Evolutionary conservation across 2,888 invertebrate species (phyloP).

Genomic region (Aricia artaxerxes): DNA sequence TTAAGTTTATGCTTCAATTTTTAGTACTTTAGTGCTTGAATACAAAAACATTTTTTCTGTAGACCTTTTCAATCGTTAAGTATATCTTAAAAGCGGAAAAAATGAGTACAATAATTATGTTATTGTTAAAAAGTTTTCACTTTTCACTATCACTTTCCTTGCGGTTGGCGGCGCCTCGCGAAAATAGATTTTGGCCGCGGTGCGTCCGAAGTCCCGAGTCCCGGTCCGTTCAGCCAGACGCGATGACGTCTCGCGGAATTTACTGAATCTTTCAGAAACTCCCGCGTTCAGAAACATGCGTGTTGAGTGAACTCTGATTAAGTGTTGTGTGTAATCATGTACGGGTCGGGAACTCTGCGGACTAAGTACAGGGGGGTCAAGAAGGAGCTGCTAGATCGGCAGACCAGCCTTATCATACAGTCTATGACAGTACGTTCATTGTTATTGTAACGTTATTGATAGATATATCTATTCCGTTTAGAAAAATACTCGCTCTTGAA

Average conservation of each 20-base stretch:
- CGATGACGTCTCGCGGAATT: constrained; percentile 57
- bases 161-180: constrained; percentile 74
- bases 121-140: constrained; percentile 53
- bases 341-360: constrained; percentile 80
- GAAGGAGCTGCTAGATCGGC: constrained; percentile 86
- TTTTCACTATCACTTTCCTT: constrained; percentile 64
- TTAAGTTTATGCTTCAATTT: not conserved
- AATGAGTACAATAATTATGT: not conserved
- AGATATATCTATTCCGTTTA: not conserved
- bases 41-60: not conserved
- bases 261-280: constrained; percentile 15
- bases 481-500: not conserved
- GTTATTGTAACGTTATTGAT: constrained; percentile 1
- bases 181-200: constrained; percentile 79
- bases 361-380: constrained; percentile 88
- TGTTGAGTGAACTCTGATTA: constrained; percentile 43
- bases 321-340: constrained; percentile 58
- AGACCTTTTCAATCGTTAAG: not conserved
- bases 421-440: constrained; percentile 88
- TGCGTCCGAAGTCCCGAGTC: constrained; percentile 69
- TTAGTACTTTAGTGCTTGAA: not conserved
- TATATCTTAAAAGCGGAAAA: not conserved
- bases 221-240: constrained; percentile 64
- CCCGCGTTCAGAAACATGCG: constrained; percentile 27
- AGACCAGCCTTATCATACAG: constrained; percentile 86